These are phyloP conservation scores for Cariama cristata DNA, from an alignment of 2,113 vertebrate species.

Conservation along the genomic window DNA sequence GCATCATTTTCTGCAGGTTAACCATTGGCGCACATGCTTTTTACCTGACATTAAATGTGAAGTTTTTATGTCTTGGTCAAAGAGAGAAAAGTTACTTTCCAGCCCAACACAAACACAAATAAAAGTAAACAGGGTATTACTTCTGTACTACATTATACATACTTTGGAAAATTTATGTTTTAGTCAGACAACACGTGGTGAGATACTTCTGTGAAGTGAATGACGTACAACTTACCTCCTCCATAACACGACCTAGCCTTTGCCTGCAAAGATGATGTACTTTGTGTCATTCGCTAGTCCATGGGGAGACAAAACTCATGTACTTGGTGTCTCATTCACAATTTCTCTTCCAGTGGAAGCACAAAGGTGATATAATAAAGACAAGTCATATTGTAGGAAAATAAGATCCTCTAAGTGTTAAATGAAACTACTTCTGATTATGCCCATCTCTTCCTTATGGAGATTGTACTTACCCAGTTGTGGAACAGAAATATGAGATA, in stretches of 20 bases:
- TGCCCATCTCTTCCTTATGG: background rate
- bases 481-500: background rate
- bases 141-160: background rate
- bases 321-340: background rate
- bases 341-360: background rate
- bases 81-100: background rate
- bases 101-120: background rate
- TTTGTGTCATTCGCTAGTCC: background rate
- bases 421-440: background rate
- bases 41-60: background rate
- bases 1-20: background rate
- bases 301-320: background rate
- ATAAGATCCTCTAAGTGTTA: background rate
- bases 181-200: background rate
- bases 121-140: background rate
- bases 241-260: background rate
- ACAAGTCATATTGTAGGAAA: background rate
- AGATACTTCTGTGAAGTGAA: background rate
- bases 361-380: background rate
- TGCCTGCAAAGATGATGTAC: background rate
- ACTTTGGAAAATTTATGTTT: background rate
- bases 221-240: background rate
- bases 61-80: background rate
- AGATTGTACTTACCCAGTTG: background rate
- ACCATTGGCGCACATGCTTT: background rate